phyloP scores from a whole-genome alignment of 2,113 vertebrate species.

The Mandrillus leucophaeus region DNA sequence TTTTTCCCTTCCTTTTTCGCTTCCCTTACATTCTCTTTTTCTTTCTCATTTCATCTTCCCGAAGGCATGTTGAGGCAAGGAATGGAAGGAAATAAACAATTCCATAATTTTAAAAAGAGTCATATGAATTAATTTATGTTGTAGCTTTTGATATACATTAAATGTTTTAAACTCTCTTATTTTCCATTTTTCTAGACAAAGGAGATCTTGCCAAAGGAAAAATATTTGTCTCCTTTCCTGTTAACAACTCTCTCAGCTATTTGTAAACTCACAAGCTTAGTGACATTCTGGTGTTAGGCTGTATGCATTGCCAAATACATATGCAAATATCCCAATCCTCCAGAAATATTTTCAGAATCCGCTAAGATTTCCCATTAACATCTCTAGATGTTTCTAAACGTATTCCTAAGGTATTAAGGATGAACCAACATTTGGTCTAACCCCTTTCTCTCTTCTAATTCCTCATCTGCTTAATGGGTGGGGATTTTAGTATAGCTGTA shows the following conservation, averaged over 20 bases:
- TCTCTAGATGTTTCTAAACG: not conserved
- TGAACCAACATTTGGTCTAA: not conserved
- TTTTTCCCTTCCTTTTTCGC: accelerated
- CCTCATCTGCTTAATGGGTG: too few relatives aligned
- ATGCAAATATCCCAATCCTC: not conserved
- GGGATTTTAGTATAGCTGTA: not conserved
- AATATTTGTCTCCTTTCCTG: not conserved
- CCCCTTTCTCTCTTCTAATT: not conserved
- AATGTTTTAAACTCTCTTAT: not conserved
- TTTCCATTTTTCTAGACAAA: not conserved
- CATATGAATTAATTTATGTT: not conserved
- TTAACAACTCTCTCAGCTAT: not conserved
- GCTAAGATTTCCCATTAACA: not conserved
- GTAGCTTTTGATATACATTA: not conserved
- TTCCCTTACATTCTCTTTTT: not conserved
- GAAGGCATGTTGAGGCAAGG: not conserved
- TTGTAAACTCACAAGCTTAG: not conserved
- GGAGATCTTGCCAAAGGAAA: not conserved
- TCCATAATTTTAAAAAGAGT: not conserved
- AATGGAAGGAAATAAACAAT: not conserved
- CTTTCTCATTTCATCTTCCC: not conserved
- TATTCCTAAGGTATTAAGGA: not conserved
- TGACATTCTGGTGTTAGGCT: not conserved
- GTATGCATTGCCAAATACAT: not conserved
- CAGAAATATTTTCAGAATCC: not conserved